A percentile compares a stretch with the other conserved stretches of the same genome.
These are phyloP conservation scores for Erpobdella octoculata DNA, from an alignment of 2,888 invertebrate species.

Conservation along the genomic window DNA sequence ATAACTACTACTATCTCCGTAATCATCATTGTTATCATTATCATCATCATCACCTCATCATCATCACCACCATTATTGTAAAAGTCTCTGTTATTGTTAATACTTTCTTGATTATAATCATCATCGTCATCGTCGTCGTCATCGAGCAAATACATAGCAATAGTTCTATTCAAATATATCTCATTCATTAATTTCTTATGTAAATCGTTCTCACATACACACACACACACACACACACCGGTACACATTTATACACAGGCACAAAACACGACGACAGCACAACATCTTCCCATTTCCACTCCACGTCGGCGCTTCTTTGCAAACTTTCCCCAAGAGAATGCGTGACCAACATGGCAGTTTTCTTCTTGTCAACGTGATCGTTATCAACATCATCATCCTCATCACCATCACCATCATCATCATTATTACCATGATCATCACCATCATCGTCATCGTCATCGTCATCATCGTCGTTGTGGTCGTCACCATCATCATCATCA, in stretches of 20 bases:
- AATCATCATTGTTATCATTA: not conserved
- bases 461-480: not conserved
- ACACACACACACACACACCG: too few species aligned
- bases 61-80: not conserved
- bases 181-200: too few species aligned
- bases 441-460: not conserved
- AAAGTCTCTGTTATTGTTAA: not conserved
- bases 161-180: too few species aligned
- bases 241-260: too few species aligned
- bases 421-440: not conserved
- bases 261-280: too few species aligned
- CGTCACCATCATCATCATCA: constrained; percentile 4
- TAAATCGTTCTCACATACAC: too few species aligned
- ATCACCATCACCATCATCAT: not conserved
- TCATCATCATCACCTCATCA: not conserved
- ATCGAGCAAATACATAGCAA: too few species aligned
- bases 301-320: too few species aligned
- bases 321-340: too few species aligned
- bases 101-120: not conserved
- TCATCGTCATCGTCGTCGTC: not conserved
- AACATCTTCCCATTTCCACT: too few species aligned
- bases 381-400: not conserved
- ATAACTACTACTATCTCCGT: not conserved
- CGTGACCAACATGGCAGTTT: too few species aligned
- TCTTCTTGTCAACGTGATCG: too few species aligned